Evolutionary conservation across 37 sponge, comb jelly and placozoan genomes (phyloP).

Genomic region (Theonella swinhoei): DNA sequence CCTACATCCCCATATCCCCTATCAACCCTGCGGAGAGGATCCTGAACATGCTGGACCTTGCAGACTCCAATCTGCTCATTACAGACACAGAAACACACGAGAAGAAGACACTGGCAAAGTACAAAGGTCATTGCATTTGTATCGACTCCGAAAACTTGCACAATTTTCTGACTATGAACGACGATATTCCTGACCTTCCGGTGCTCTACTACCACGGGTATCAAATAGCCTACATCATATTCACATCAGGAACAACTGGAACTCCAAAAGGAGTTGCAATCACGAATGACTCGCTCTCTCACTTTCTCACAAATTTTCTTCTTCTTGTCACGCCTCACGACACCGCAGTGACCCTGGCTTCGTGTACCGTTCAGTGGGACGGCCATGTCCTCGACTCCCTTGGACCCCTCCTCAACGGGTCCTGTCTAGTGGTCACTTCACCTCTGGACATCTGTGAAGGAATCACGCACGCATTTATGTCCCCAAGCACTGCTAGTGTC

Average conservation of each 20-base stretch:
- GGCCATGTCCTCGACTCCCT: constrained; percentile 26
- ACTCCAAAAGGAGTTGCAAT: constrained; percentile 54
- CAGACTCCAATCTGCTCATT: constrained; percentile 10
- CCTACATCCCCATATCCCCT: constrained; percentile 34
- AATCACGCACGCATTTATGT: not conserved
- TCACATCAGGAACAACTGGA: constrained; percentile 66
- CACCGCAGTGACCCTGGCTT: constrained; percentile 12
- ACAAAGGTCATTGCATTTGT: not conserved
- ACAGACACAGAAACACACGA: constrained; percentile 10
- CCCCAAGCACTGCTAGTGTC: constrained; percentile 15
- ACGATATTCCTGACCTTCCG: not conserved
- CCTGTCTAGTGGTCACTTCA: constrained; percentile 15
- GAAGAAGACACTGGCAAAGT: not conserved
- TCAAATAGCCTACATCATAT: constrained; percentile 28
- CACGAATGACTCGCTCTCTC: constrained; percentile 14
- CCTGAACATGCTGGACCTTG: not conserved
- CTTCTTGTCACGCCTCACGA: constrained; percentile 6
- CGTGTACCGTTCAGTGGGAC: constrained; percentile 21
- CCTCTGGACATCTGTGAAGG: not conserved
- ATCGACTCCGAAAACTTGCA: not conserved
- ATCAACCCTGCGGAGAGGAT: constrained; percentile 15
- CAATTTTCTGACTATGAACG: not conserved
- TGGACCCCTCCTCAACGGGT: constrained; percentile 35
- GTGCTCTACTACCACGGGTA: not conserved
- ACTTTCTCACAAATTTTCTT: not conserved